Evolutionary conservation across 1,140 invertebrate species (phyloP).

Genomic region (Aricia agestis): DNA sequence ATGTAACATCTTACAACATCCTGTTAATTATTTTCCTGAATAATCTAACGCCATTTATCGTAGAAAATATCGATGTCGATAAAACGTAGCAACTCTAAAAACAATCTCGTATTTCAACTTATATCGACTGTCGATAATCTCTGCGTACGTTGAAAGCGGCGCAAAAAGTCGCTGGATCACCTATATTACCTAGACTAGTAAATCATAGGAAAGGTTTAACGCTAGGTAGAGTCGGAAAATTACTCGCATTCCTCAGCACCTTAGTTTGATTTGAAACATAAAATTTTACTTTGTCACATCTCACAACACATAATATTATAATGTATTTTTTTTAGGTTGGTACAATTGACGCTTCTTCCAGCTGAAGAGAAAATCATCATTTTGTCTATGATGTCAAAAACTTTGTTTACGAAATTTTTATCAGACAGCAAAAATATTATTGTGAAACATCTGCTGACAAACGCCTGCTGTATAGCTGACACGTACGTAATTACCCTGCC

Average conservation of each 20-base stretch:
- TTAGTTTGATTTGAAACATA: too few relatives aligned
- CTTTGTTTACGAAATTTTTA: too few relatives aligned
- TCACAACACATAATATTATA: too few relatives aligned
- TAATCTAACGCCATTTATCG: slow-evolving; percentile 1
- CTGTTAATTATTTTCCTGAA: slow-evolving; percentile 8
- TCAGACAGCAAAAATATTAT: too few relatives aligned
- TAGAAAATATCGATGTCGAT: neutral
- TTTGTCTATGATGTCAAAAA: too few relatives aligned
- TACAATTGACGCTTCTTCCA: too few relatives aligned
- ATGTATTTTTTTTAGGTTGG: too few relatives aligned
- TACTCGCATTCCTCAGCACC: neutral
- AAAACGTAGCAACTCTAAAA: neutral
- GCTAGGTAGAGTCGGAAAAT: slow-evolving; percentile 20
- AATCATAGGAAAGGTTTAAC: slow-evolving; percentile 55
- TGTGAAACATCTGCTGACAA: too few relatives aligned
- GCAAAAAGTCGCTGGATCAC: slow-evolving; percentile 55
- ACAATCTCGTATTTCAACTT: slow-evolving; percentile 5
- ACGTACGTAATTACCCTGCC: too few relatives aligned
- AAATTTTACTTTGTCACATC: too few relatives aligned
- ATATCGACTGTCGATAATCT: neutral
- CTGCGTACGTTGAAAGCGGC: slow-evolving; percentile 36
- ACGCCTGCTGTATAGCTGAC: too few relatives aligned
- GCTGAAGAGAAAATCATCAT: too few relatives aligned
- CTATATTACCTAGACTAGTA: slow-evolving; percentile 50
- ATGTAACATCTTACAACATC: slow-evolving; percentile 1